phyloP scores from a whole-genome alignment of 2,797 vertebrate species.

The Peromyscus aztecus region DNA sequence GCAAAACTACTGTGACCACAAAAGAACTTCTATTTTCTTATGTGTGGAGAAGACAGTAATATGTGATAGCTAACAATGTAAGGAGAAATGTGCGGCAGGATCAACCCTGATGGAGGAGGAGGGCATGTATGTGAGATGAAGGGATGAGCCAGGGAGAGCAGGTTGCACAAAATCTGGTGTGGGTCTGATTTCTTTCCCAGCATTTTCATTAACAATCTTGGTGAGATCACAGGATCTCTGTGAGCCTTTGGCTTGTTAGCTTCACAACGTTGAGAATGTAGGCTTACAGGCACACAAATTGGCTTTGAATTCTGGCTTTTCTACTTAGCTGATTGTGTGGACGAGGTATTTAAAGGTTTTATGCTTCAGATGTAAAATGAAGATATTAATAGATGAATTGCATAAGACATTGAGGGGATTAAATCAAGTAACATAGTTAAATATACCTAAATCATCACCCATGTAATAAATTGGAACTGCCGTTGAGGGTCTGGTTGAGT shows the following conservation, averaged over 20 bases:
- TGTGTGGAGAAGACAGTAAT: neutral
- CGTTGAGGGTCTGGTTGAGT: conserved; percentile 49
- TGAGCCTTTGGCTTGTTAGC: conserved; percentile 26
- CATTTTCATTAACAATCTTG: conserved; percentile 6
- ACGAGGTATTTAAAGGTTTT: conserved; percentile 54
- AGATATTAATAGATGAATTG: conserved; percentile 42
- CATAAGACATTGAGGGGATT: conserved; percentile 39
- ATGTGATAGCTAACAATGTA: neutral
- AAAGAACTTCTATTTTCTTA: neutral
- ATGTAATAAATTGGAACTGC: conserved; percentile 9
- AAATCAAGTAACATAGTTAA: conserved; percentile 30
- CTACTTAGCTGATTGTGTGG: conserved; percentile 1
- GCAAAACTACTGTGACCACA: neutral
- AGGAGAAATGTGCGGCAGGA: neutral
- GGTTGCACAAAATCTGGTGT: neutral
- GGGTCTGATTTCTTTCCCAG: neutral
- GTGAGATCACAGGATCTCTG: neutral
- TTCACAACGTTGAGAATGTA: neutral
- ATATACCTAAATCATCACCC: neutral
- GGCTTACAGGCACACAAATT: neutral
- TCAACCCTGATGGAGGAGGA: neutral
- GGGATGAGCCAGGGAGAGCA: neutral
- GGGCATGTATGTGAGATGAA: rapidly evolving
- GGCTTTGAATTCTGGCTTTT: conserved; percentile 29
- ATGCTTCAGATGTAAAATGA: conserved; percentile 48